Evolutionary conservation across 2,888 invertebrate species (phyloP), one percentile per base, ranked within the genome.

Genomic region (Ectemnius lituratus): DNA sequence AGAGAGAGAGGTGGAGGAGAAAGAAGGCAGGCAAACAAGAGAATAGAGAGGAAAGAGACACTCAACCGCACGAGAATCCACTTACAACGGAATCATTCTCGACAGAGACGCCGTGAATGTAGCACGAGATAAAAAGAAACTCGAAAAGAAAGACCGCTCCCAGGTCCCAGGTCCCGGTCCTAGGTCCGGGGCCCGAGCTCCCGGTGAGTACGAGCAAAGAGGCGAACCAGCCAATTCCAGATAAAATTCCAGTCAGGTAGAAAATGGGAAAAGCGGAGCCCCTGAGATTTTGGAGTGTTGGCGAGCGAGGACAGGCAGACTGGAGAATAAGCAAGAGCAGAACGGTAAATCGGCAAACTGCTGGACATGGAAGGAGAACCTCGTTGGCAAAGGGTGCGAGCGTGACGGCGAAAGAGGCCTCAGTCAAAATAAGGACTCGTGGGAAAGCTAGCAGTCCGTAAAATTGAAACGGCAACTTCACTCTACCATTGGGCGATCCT

Each of bases 61-160:
- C 37, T 37, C 37, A 8, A 11, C 37, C 8, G 37, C 37, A 37
- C 37, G 37, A 37, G 8, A 65, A 65, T 16, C 59, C 69, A 45
- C 45, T 75, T 63, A 28, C 67, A 64, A 60, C 69, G 63, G 61
- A 20, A 66, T 23, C 37, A 60, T 69, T 60, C 37, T 27, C 37
- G 37, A 8, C 45, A 45, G 28, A 28, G 14, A 4, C 16, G 11
- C 16, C 3, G 1, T 56, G 65, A 23, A 57, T 46, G 63, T 23
- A 60, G 63, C 20, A 16, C 60, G 37, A 13, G n/a, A 13, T 28
- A 5, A n/a, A 20, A 37, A 52, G n/a, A 45, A 62, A 52, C 56
- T 60, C 27, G 20, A 6, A 18, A n/a, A 1, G 14, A 46, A 13
- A 46, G 47, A 11, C 37, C 37, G 37, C 37, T 37, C 37, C 37